Evolutionary conservation across 2,888 invertebrate genomes (phyloP).

Genomic region (Drosophila acutilabella): DNA sequence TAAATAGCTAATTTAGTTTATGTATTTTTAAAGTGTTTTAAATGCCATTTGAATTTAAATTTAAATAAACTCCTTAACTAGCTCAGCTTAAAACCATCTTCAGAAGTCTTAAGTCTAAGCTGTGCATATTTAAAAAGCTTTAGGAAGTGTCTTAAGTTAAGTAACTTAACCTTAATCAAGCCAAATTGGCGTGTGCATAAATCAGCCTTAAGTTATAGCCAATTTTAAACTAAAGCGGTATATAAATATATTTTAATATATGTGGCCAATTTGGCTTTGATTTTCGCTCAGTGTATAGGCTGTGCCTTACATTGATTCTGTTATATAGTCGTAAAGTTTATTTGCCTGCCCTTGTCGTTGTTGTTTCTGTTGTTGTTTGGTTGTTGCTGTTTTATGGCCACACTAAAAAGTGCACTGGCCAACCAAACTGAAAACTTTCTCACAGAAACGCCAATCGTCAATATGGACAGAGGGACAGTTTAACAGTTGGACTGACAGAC

Average conservation of each 20-base stretch:
- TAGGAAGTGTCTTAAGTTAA: background rate
- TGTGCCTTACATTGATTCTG: conserved; percentile 77
- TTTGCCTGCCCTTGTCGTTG: conserved; percentile 72
- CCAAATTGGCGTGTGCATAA: background rate
- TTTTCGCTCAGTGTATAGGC: conserved; percentile 46
- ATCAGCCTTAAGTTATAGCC: background rate
- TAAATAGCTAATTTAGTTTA: no score
- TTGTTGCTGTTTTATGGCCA: conserved; percentile 66
- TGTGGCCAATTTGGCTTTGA: no score
- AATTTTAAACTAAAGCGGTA: background rate
- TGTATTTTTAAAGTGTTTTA: no score
- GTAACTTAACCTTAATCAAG: background rate
- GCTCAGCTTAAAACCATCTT: background rate
- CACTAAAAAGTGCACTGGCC: conserved; percentile 77
- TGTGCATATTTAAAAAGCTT: background rate
- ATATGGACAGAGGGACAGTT: conserved; percentile 26
- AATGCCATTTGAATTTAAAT: no score
- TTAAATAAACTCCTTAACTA: background rate
- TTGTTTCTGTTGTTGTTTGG: conserved; percentile 32
- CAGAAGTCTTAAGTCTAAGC: background rate
- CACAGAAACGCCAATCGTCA: conserved; percentile 55
- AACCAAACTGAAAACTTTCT: conserved; percentile 73
- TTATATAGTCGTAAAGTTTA: conserved; percentile 79
- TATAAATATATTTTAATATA: no score
- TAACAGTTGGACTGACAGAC: conserved; percentile 9